phyloP scores from a whole-genome alignment of 2,113 vertebrate species.

The Urocolius indicus region DNA sequence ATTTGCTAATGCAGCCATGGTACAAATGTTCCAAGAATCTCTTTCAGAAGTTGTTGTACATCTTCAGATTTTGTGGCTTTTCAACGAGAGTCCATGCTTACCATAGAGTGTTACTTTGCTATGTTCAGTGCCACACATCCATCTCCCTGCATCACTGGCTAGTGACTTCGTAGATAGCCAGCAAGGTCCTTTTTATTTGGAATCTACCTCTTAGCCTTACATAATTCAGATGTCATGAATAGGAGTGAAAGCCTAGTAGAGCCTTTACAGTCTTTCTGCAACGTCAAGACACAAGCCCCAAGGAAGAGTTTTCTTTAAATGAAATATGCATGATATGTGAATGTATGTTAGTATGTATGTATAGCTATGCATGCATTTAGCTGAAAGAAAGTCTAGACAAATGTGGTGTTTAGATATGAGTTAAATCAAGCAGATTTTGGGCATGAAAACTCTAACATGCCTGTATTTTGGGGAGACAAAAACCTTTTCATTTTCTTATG shows the following conservation, averaged over 20 bases:
- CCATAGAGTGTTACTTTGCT: neutral
- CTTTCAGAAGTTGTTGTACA: neutral
- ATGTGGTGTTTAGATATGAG: neutral
- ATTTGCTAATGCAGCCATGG: neutral
- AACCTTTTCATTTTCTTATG: neutral
- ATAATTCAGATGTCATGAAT: neutral
- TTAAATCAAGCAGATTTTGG: neutral
- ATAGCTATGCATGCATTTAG: neutral
- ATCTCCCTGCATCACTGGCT: neutral
- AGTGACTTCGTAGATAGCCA: neutral
- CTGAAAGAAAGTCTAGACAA: neutral
- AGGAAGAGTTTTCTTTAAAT: neutral
- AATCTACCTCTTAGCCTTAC: neutral
- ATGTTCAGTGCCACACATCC: rapidly evolving
- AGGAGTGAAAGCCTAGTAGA: neutral
- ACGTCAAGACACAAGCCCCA: neutral
- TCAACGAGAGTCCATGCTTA: neutral
- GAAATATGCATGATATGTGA: neutral
- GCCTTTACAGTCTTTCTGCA: neutral
- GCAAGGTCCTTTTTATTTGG: neutral
- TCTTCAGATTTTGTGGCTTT: neutral
- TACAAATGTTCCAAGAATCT: neutral
- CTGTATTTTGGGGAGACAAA: neutral
- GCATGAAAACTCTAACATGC: neutral
- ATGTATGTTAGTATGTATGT: neutral